Conservation (phyloP, 2,888 invertebrate genomes). For the Microchrysa polita region DNA sequence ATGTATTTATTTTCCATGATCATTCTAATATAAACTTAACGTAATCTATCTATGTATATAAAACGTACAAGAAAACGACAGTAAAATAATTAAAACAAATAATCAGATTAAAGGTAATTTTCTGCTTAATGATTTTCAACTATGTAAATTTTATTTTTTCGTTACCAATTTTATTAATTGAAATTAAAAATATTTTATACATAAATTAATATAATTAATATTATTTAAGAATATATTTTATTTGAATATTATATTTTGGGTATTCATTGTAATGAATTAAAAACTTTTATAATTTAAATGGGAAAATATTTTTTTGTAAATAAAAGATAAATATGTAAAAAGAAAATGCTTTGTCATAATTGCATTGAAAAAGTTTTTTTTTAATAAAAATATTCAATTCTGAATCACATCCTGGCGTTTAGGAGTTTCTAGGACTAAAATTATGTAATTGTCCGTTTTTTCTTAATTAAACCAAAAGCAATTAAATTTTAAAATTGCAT, state of each 20-base stretch:
- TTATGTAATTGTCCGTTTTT: too few relatives aligned
- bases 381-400: background rate
- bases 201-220: background rate
- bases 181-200: background rate
- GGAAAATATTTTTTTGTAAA: conserved; percentile 34
- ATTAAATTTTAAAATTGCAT: too few relatives aligned
- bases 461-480: too few relatives aligned
- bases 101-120: background rate
- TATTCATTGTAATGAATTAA: conserved; percentile 12
- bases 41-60: background rate
- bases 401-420: too few relatives aligned
- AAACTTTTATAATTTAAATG: conserved; percentile 10
- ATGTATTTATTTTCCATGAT: conserved; percentile 39
- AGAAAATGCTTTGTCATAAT: background rate
- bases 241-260: conserved; percentile 15
- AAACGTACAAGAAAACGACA: background rate
- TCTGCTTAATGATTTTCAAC: conserved; percentile 2
- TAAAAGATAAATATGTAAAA: conserved; percentile 16
- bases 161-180: conserved; percentile 14
- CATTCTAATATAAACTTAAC: conserved; percentile 16
- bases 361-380: background rate
- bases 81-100: conserved; percentile 1
- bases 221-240: background rate
- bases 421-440: too few relatives aligned
- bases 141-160: conserved; percentile 1